phyloP scores from a whole-genome alignment of 2,113 vertebrate species.

The Microcebus ravelobensis region DNA sequence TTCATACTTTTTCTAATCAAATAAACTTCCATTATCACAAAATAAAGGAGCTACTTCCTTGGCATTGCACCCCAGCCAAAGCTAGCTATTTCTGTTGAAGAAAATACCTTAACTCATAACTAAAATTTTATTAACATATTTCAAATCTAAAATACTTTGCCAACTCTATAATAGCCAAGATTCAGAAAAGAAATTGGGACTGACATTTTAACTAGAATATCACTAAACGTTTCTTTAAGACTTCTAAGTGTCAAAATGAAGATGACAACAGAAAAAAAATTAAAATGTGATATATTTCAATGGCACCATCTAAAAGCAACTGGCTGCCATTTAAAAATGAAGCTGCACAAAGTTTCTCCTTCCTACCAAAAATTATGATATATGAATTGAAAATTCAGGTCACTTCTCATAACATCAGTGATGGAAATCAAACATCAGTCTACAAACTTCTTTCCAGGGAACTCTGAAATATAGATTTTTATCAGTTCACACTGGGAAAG shows the following conservation, averaged over 20 bases:
- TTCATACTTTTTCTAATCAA: slow-evolving; percentile 57
- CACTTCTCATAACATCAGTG: slow-evolving; percentile 52
- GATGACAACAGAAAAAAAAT: slow-evolving; percentile 81
- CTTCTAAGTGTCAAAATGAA: slow-evolving; percentile 83
- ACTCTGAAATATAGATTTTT: background rate
- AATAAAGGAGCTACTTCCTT: slow-evolving; percentile 68
- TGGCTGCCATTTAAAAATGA: slow-evolving; percentile 81
- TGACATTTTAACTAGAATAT: slow-evolving; percentile 84
- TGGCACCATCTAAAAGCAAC: slow-evolving; percentile 78
- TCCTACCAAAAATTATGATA: slow-evolving; percentile 49
- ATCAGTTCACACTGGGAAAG: background rate
- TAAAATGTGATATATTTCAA: slow-evolving; percentile 81
- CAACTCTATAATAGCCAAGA: slow-evolving; percentile 80
- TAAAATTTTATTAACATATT: slow-evolving; percentile 81
- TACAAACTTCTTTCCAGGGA: slow-evolving; percentile 21
- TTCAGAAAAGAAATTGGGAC: slow-evolving; percentile 78
- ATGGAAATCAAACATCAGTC: slow-evolving; percentile 55
- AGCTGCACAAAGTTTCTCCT: slow-evolving; percentile 63
- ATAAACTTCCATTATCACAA: slow-evolving; percentile 66
- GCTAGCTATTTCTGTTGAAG: slow-evolving; percentile 66
- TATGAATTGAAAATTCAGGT: slow-evolving; percentile 58
- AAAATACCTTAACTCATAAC: slow-evolving; percentile 79
- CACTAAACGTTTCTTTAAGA: slow-evolving; percentile 81
- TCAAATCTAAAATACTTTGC: slow-evolving; percentile 79
- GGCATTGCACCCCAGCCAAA: slow-evolving; percentile 51